A percentile compares a stretch with the other conserved stretches of the same genome.
These are phyloP conservation scores for Drosophila barbarae DNA, from an alignment of 2,888 invertebrate genomes.

Conservation along the genomic window DNA sequence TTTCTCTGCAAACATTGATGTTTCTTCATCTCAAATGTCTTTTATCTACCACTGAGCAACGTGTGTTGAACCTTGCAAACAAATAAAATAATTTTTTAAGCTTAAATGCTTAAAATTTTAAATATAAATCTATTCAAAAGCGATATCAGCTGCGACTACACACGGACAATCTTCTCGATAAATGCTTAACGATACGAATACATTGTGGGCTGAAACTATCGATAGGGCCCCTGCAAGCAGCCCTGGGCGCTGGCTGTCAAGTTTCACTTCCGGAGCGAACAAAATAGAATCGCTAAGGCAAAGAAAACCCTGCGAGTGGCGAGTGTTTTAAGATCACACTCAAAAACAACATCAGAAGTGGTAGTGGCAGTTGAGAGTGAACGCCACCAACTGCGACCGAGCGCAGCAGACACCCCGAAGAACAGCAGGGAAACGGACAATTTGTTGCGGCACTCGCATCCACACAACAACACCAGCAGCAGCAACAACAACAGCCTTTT, in stretches of 20 bases:
- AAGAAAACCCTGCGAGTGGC: conserved; percentile 82
- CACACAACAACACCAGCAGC: conserved; percentile 48
- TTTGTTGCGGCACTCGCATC: conserved; percentile 51
- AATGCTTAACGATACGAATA: not conserved
- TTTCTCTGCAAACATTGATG: not conserved
- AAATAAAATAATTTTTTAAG: no score
- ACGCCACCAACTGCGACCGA: conserved; percentile 68
- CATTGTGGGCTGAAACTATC: not conserved
- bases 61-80: no score
- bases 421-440: conserved; percentile 49
- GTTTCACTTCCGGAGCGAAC: conserved; percentile 75
- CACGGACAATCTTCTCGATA: not conserved
- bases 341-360: conserved; percentile 77
- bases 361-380: conserved; percentile 75
- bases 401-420: conserved; percentile 29
- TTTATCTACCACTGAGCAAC: no score
- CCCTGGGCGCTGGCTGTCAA: conserved; percentile 62
- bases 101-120: not conserved
- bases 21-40: no score
- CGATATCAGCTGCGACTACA: not conserved
- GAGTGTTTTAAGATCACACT: conserved; percentile 82
- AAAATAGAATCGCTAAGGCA: conserved; percentile 74
- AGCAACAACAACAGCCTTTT: conserved; percentile 39
- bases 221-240: conserved; percentile 38
- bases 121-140: not conserved